phyloP scores from a whole-genome alignment of 2,113 vertebrate species.

The Nibea albiflora region DNA sequence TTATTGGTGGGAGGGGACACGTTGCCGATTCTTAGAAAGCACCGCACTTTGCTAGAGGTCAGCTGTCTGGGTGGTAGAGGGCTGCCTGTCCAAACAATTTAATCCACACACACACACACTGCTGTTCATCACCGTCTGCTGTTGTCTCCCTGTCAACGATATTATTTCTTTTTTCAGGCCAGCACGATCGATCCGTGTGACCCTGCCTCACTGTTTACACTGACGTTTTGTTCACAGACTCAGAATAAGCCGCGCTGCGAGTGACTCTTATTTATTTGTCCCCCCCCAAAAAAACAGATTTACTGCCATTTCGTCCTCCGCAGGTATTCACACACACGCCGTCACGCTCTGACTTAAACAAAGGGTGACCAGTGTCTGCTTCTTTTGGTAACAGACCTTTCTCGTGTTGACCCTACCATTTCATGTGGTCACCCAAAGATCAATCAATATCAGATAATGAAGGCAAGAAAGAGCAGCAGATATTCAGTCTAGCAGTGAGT shows the following conservation, averaged over 20 bases:
- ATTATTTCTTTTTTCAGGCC: background rate
- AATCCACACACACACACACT: conserved; percentile 17
- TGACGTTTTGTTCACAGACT: conserved; percentile 18
- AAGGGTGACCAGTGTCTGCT: background rate
- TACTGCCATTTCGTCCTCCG: background rate
- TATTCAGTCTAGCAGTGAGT: background rate
- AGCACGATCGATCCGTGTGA: conserved; percentile 24
- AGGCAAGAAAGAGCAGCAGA: background rate
- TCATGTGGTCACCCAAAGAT: too few species aligned
- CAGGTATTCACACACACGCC: background rate
- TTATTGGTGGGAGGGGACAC: background rate
- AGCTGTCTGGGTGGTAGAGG: conserved; percentile 38
- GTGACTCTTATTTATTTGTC: conserved; percentile 24
- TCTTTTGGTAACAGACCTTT: background rate
- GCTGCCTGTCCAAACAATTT: conserved; percentile 67
- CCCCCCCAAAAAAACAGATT: background rate
- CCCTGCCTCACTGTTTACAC: background rate
- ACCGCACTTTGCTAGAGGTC: conserved; percentile 28
- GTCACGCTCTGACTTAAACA: background rate
- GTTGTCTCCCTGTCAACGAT: conserved; percentile 9
- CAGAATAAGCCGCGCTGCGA: background rate
- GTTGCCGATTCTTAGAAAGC: too few species aligned
- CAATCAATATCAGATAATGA: too few species aligned
- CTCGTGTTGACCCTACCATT: too few species aligned
- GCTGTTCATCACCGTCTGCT: background rate